These are phyloP conservation scores for Nautilus pompilius DNA, from an alignment of 1,140 invertebrate species.

Conservation along the genomic window DNA sequence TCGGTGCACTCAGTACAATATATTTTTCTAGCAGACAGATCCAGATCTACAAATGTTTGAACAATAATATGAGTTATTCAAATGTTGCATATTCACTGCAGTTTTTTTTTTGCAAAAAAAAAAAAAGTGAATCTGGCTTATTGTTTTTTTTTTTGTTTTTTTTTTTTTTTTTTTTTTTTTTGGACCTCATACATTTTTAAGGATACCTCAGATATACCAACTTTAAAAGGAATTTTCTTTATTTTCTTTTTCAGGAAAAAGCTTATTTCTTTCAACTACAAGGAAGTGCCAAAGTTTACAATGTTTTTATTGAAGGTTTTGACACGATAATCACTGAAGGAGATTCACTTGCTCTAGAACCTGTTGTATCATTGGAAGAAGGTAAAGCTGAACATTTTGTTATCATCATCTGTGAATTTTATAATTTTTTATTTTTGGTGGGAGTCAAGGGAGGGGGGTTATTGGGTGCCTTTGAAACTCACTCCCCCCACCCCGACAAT, in stretches of 20 bases:
- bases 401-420: too few relatives aligned
- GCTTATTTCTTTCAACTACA: slow-evolving; percentile 43
- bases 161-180: slow-evolving; percentile 4
- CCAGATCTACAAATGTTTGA: background rate
- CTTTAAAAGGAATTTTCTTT: background rate
- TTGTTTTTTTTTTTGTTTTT: background rate
- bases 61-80: background rate
- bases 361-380: too few relatives aligned
- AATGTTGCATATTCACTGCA: background rate
- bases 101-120: background rate
- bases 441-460: too few relatives aligned
- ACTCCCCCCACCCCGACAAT: too few relatives aligned
- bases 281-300: slow-evolving; percentile 37
- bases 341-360: slow-evolving; percentile 42
- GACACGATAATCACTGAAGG: slow-evolving; percentile 39
- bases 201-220: background rate
- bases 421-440: too few relatives aligned
- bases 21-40: background rate
- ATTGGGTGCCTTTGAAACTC: too few relatives aligned
- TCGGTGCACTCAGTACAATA: background rate
- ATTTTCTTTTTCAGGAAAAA: slow-evolving; percentile 34
- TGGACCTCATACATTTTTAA: background rate
- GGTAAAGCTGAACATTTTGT: too few relatives aligned
- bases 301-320: slow-evolving; percentile 47
- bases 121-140: background rate